phyloP scores from a whole-genome alignment of 2,797 vertebrate species.

The Helarctos malayanus region DNA sequence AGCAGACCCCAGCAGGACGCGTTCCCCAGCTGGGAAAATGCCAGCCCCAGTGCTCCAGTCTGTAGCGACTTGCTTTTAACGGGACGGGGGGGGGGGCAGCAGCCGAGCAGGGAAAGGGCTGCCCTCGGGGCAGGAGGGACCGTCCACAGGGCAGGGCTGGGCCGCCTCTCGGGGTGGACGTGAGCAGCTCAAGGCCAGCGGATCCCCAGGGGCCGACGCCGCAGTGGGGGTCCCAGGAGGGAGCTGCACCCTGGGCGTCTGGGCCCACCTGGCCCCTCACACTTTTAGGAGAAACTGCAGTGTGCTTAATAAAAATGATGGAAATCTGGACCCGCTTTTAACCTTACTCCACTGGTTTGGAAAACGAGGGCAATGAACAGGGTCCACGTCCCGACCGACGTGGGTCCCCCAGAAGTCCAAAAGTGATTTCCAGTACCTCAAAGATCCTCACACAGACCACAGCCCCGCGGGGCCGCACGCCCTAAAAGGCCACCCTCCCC shows the following conservation, averaged over 20 bases:
- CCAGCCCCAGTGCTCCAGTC: neutral
- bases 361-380: neutral
- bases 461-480: neutral
- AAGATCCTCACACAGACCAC: neutral
- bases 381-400: accelerated
- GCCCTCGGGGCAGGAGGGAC: neutral
- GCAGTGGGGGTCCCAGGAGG: neutral
- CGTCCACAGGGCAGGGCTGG: accelerated
- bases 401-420: neutral
- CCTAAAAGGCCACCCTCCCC: neutral
- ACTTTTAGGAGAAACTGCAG: neutral
- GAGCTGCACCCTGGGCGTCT: neutral
- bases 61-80: neutral
- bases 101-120: neutral
- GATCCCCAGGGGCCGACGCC: neutral
- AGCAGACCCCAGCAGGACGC: neutral
- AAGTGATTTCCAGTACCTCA: neutral
- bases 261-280: neutral
- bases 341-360: no score
- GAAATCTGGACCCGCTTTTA: neutral
- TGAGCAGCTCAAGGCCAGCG: neutral
- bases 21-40: accelerated
- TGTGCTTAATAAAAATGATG: neutral
- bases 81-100: no score
- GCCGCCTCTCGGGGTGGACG: neutral